Evolutionary conservation across 2,113 vertebrate genomes (phyloP), one percentile per base, ranked within the genome.

Genomic region (Dolichallabes microphthalmus): DNA sequence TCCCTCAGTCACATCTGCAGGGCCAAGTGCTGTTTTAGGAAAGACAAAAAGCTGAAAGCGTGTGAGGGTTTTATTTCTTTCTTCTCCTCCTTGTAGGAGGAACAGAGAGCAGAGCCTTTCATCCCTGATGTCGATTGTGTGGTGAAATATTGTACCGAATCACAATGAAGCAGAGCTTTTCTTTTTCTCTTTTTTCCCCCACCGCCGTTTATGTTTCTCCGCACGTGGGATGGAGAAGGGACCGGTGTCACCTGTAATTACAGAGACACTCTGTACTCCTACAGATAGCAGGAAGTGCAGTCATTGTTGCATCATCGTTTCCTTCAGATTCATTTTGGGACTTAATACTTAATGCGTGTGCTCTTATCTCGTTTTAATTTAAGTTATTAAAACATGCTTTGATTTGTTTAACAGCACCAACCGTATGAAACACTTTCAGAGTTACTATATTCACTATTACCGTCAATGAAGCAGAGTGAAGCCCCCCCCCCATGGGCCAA

Each of bases 221-320:
- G 45, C 75, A 78, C 64, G 61, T 76, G 55, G 81, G 75, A 57
- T 61, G 64, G 45, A 81, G 79, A 86, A 30, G 57, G 85, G 75
- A 86, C 32, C 32, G 27, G 71, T 73, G 81, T 86, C 84, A 87
- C 76, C 77, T 88, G 80, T 89, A 89, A 91, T 88, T 88, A 86
- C 71, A 76, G 60, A 76, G 53, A 80, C 76, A 39, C 61, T 80
- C 68, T 58, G 73, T 61, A 82, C 35, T 25, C 82, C 57, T 64
- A 69, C 77, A 80, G 87, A 86, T 73, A 61, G 83, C 53, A 20
- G 39, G 57, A 85, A 55, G n/a, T 32, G 53, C 81, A 60, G 45
- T 53, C 76, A 25, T 82, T 15, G 30, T 22, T 22, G 27, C 76
- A 22, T 76, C 63, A 57, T 45, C 39, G 58, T 55, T n/a, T 69